phyloP scores from a whole-genome alignment of 2,113 vertebrate species.

The Vicugna pacos region DNA sequence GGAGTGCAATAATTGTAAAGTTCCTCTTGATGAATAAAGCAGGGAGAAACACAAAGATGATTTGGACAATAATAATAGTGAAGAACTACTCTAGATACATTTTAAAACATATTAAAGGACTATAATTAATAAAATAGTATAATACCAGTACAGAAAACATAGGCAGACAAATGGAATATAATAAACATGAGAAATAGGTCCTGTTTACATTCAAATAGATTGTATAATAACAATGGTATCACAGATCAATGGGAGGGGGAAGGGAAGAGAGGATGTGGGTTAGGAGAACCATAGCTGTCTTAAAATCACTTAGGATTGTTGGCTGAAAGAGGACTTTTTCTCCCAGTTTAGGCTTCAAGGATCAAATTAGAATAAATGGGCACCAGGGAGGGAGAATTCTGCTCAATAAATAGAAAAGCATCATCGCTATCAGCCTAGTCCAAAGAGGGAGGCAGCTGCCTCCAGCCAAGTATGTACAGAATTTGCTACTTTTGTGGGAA shows the following conservation, averaged over 20 bases:
- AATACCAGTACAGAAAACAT: not conserved
- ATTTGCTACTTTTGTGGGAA: not conserved
- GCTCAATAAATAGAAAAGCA: not conserved
- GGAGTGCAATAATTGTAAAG: not conserved
- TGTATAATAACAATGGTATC: not conserved
- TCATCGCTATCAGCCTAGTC: not conserved
- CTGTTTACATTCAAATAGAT: not conserved
- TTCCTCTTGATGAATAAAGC: not conserved
- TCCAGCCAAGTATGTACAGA: not conserved
- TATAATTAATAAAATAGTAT: not conserved
- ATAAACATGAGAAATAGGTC: not conserved
- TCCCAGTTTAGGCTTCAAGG: not conserved
- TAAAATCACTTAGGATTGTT: not conserved
- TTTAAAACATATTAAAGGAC: not conserved
- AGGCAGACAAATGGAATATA: not conserved
- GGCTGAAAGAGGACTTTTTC: not conserved
- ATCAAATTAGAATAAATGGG: not conserved
- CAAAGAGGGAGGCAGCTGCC: not conserved
- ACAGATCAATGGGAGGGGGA: not conserved
- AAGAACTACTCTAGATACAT: not conserved
- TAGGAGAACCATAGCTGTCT: not conserved
- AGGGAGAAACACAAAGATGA: slow-evolving; percentile 7
- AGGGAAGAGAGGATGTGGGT: not conserved
- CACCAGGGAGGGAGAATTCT: not conserved
- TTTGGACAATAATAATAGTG: not conserved